Evolutionary conservation across 2,797 vertebrate genomes (phyloP).

Genomic region (Notamacropus eugenii): DNA sequence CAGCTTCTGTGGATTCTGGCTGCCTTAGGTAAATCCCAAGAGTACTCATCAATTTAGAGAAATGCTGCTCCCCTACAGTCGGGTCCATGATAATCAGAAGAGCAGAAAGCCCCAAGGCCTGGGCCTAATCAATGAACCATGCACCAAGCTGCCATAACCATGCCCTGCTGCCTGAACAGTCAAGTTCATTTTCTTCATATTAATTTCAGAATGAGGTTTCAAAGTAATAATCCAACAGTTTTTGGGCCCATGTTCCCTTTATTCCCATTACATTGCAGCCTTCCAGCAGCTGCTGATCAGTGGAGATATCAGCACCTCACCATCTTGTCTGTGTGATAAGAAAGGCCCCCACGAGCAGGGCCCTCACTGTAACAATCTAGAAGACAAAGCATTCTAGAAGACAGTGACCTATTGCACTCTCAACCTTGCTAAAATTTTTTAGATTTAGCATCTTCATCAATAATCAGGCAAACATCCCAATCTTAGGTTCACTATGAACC

Average conservation of each 20-base stretch:
- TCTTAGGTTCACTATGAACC: slow-evolving; percentile 56
- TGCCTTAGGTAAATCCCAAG: not conserved
- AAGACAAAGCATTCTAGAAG: slow-evolving; percentile 51
- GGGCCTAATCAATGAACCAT: not conserved
- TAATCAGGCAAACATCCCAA: slow-evolving; percentile 45
- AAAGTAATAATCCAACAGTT: slow-evolving; percentile 54
- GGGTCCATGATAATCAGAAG: not conserved
- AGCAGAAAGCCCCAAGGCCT: not conserved
- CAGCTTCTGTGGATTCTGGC: not conserved
- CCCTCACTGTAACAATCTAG: slow-evolving; percentile 43
- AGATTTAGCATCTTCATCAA: slow-evolving; percentile 49
- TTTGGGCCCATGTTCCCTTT: slow-evolving; percentile 65
- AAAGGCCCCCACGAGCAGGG: slow-evolving; percentile 46
- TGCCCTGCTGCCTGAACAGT: slow-evolving; percentile 63
- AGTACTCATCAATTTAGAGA: not conserved
- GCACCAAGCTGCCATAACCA: slow-evolving; percentile 38
- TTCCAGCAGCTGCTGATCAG: slow-evolving; percentile 14
- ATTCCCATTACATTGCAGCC: slow-evolving; percentile 49
- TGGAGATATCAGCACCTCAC: slow-evolving; percentile 69
- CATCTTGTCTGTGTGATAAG: slow-evolving; percentile 53
- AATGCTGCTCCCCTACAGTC: not conserved
- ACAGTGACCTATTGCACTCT: slow-evolving; percentile 73
- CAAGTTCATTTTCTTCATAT: slow-evolving; percentile 39
- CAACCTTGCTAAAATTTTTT: not conserved
- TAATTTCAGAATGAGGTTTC: slow-evolving; percentile 70